Base-by-base conservation (phyloP, 1,140 invertebrate genomes). In the Tetramorium parvispinum region DNA sequence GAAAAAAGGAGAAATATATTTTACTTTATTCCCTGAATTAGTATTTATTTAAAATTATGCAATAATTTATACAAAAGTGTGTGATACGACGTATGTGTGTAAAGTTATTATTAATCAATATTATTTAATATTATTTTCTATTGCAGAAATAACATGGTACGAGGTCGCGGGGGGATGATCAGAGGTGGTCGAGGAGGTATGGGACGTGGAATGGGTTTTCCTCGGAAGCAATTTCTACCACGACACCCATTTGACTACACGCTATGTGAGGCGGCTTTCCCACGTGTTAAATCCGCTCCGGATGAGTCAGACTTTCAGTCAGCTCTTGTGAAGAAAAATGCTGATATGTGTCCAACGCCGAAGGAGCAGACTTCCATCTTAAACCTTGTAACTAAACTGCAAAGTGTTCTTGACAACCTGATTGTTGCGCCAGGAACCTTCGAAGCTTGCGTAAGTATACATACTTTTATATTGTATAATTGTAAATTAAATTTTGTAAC, bases 351-450 rank as follows among this genome's bases (percentile, higher is more conserved):
- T 71, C 98, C 99, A 1, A 97, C 98, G 1, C 96, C 98, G 0
- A 96, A 97, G 73, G 99, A 99, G 92, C 98, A 99, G 95, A 97
- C 98, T 2, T 97, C 98, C 0, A 97, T 99, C 73, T 96, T 98
- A 27, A 98, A 98, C 95, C 96, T 99, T 7, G 98, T 99, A 53
- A 99, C 98, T 13, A 99, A 99, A 94, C 96, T 99, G 40, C 98
- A 99, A 93, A 97, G 97, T 53, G 98, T 99, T 55, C 95, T 99
- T 57, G 99, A 99, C 93, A 99, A 98, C 94, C 95, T 99, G 21
- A 98, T 99, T 68, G 97, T 99, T 0, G 97, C 98, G 16, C 98
- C 99, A 0, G 98, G 98, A 13, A 97, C 97, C 89, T 99, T 99
- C 95, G 98, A 99, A 94, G 98, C 98, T 87, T 99, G 98, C 95